Conservation (phyloP, 92 coral and sea anemone genomes). For the Virgularia gustaviana region DNA sequence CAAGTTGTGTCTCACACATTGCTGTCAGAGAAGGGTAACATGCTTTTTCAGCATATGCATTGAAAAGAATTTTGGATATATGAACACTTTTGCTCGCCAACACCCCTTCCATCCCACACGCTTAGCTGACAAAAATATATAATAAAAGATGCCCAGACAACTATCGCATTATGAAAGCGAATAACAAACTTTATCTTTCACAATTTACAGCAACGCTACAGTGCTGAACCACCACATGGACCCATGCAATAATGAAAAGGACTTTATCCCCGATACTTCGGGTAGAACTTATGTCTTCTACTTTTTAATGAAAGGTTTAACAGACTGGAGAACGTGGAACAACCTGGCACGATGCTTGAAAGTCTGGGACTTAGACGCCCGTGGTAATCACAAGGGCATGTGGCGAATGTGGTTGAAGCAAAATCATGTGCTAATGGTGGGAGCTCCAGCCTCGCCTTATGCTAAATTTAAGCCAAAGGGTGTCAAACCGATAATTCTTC, state of each 20-base stretch:
- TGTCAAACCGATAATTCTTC: conserved; percentile 74
- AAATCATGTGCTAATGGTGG: conserved; percentile 80
- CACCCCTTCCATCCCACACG: conserved; percentile 10
- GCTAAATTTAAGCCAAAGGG: conserved; percentile 74
- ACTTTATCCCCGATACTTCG: conserved; percentile 74
- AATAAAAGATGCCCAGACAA: too few relatives aligned
- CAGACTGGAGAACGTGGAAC: conserved; percentile 97
- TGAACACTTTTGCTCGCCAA: too few relatives aligned
- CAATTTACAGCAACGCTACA: conserved; percentile 75
- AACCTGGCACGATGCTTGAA: conserved; percentile 80
- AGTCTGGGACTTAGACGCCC: conserved; percentile 94
- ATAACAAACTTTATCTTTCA: too few relatives aligned
- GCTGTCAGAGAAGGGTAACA: too few relatives aligned
- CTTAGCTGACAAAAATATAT: not conserved
- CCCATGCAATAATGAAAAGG: conserved; percentile 66
- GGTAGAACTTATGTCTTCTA: conserved; percentile 79
- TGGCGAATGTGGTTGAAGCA: conserved; percentile 94
- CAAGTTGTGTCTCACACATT: too few relatives aligned
- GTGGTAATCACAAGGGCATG: conserved; percentile 95
- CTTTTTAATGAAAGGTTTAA: conserved; percentile 82
- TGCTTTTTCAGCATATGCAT: too few relatives aligned
- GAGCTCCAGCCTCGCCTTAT: conserved; percentile 88
- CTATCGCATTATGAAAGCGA: too few relatives aligned
- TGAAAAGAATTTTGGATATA: too few relatives aligned
- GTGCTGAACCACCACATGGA: conserved; percentile 76